These are phyloP conservation scores for Alsophila aescularia DNA, from an alignment of 2,888 invertebrate genomes.

Conservation along the genomic window DNA sequence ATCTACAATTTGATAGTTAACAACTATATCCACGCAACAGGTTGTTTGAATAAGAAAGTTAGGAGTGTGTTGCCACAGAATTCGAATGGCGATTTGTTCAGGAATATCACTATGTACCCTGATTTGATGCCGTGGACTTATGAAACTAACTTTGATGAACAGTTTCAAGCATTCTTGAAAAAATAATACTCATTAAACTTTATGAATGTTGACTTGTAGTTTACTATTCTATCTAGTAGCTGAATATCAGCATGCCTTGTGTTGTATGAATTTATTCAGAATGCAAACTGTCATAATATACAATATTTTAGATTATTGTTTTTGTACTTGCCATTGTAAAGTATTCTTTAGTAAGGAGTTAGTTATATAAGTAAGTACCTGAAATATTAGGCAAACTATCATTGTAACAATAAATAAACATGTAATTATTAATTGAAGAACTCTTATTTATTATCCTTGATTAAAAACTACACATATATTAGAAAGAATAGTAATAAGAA, in stretches of 20 bases:
- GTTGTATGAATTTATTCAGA: not conserved
- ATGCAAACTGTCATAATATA: not conserved
- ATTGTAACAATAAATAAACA: conserved; percentile 7
- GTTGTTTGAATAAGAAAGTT: conserved; percentile 78
- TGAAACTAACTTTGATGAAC: conserved; percentile 74
- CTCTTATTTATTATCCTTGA: conserved; percentile 18
- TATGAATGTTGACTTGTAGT: not conserved
- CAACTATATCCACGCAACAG: conserved; percentile 74
- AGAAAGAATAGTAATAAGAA: not conserved
- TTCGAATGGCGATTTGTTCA: conserved; percentile 60
- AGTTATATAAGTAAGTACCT: conserved; percentile 28
- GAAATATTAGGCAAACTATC: conserved; percentile 26
- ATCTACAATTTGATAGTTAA: conserved; percentile 77
- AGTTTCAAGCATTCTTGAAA: conserved; percentile 72
- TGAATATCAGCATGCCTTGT: not conserved
- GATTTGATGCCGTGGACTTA: conserved; percentile 78
- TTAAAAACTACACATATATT: not conserved
- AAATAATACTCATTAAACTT: conserved; percentile 26
- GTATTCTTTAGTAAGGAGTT: not conserved
- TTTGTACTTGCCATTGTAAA: not conserved
- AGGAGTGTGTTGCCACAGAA: conserved; percentile 74
- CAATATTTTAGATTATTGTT: not conserved
- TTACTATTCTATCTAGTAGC: not conserved
- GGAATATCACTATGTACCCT: conserved; percentile 71
- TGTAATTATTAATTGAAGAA: conserved; percentile 11